phyloP scores from a whole-genome alignment of 2,888 invertebrate genomes.

The Euplagia quadripunctaria region DNA sequence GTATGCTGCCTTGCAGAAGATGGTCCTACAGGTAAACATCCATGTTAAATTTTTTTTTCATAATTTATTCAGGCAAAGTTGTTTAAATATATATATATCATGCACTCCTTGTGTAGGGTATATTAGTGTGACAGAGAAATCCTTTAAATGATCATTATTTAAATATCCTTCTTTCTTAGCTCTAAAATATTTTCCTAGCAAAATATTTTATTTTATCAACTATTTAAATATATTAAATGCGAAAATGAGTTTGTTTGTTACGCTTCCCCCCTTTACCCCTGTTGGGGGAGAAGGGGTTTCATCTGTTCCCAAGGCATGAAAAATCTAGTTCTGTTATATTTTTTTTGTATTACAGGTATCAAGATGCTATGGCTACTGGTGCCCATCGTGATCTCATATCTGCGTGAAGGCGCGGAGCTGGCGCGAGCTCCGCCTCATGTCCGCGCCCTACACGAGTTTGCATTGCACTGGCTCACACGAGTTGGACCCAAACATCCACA shows the following conservation, averaged over 20 bases:
- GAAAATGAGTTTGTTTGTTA: too few relatives aligned
- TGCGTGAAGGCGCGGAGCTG: constrained; percentile 90
- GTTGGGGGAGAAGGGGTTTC: too few relatives aligned
- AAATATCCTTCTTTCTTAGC: too few relatives aligned
- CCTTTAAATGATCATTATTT: too few relatives aligned
- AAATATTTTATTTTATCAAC: too few relatives aligned
- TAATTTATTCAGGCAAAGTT: background rate
- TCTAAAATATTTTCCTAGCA: too few relatives aligned
- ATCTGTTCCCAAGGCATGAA: too few relatives aligned
- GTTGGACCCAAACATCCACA: constrained; percentile 97
- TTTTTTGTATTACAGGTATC: constrained; percentile 88
- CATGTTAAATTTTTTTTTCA: background rate
- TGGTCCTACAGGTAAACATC: constrained; percentile 48
- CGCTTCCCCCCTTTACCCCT: too few relatives aligned
- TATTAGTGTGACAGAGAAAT: too few relatives aligned
- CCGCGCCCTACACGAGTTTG: constrained; percentile 94
- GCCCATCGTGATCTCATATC: constrained; percentile 95
- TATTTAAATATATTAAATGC: too few relatives aligned
- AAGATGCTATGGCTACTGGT: constrained; percentile 96
- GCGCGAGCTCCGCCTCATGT: constrained; percentile 85
- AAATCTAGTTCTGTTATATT: background rate
- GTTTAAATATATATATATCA: background rate
- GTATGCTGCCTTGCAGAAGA: constrained; percentile 42
- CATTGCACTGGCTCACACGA: constrained; percentile 95
- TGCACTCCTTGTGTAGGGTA: background rate